These are phyloP conservation scores for Clanis bilineata DNA, from an alignment of 2,888 invertebrate genomes.

Conservation along the genomic window DNA sequence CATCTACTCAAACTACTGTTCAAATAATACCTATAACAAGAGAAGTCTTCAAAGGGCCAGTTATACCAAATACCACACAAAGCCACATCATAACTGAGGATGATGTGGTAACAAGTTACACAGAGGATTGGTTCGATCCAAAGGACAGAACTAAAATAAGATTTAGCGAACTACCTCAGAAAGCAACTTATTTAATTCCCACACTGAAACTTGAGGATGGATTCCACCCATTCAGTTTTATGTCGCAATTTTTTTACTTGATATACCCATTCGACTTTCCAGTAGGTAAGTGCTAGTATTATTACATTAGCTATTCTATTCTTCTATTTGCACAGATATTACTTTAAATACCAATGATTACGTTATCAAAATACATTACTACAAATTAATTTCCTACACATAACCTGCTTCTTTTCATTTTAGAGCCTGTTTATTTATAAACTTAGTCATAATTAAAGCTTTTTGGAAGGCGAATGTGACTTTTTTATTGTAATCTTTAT, in stretches of 20 bases:
- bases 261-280: constrained; percentile 86
- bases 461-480: no score
- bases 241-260: constrained; percentile 83
- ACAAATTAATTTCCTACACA: background rate
- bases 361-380: background rate
- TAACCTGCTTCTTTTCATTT: background rate
- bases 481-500: no score
- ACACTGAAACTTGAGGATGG: constrained; percentile 83
- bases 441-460: no score
- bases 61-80: constrained; percentile 47
- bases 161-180: constrained; percentile 72
- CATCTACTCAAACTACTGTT: constrained; percentile 31
- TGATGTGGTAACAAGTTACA: constrained; percentile 56
- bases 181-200: constrained; percentile 74
- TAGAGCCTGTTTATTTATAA: no score
- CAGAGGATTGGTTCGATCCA: constrained; percentile 66
- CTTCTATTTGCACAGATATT: background rate
- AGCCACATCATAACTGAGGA: constrained; percentile 53
- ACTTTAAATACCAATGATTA: background rate
- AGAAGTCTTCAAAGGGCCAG: constrained; percentile 50
- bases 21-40: constrained; percentile 65
- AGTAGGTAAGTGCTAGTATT: constrained; percentile 75
- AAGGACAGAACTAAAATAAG: constrained; percentile 70
- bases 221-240: constrained; percentile 83
- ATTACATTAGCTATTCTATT: constrained; percentile 13